Percentiles rank a stretch among this genome's conserved stretches.
Conservation (phyloP, 2,888 invertebrate genomes). For the Glaucopsyche alexis region DNA sequence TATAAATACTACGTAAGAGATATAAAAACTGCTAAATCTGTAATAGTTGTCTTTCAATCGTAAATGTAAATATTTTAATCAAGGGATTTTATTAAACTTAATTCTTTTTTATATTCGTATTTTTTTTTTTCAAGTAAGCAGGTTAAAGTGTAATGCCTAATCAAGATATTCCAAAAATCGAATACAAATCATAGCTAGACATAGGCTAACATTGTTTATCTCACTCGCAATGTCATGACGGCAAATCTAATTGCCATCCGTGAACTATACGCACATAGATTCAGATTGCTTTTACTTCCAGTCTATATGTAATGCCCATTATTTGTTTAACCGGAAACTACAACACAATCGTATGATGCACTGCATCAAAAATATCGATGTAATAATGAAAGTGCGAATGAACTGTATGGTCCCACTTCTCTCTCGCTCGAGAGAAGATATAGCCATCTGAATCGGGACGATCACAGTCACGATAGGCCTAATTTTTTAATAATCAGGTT, state of each 20-base stretch:
- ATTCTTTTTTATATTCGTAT: no score
- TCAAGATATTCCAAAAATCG: not conserved
- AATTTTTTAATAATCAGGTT: conserved; percentile 4
- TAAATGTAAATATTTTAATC: not conserved
- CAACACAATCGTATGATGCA: not conserved
- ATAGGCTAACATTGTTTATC: not conserved
- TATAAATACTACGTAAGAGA: no score
- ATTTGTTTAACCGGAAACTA: conserved; percentile 11
- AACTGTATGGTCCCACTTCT: conserved; percentile 24
- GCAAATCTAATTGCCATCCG: not conserved
- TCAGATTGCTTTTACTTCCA: conserved; percentile 18
- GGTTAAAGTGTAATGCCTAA: conserved; percentile 10
- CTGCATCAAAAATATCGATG: not conserved
- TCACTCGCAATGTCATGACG: not conserved
- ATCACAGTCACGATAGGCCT: conserved; percentile 19
- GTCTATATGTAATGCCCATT: conserved; percentile 25
- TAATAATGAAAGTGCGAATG: not conserved
- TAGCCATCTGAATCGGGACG: not conserved
- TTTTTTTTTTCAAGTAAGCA: conserved; percentile 7
- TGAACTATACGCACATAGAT: conserved; percentile 3
- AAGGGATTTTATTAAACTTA: not conserved
- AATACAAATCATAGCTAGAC: not conserved
- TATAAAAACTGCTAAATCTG: no score
- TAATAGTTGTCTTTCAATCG: not conserved
- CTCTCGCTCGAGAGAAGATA: conserved; percentile 7